phyloP scores from a whole-genome alignment of 2,113 vertebrate genomes.

The Lethenteron camtschaticum region DNA sequence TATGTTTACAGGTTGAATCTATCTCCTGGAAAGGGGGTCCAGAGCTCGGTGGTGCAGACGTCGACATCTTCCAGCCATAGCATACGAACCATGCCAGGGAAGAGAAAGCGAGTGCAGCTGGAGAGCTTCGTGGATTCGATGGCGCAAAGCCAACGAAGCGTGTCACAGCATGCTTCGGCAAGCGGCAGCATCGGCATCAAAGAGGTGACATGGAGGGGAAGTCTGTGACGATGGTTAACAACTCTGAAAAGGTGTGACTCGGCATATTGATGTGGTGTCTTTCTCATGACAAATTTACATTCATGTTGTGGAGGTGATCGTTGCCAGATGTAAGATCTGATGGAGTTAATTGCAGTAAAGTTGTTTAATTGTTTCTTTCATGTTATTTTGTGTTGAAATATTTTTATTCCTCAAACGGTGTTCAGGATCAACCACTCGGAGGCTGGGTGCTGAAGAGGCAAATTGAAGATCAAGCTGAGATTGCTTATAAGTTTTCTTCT shows the following conservation, averaged over 20 bases:
- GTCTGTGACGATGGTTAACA: slow-evolving; percentile 56
- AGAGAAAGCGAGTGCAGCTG: slow-evolving; percentile 50
- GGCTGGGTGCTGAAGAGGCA: slow-evolving; percentile 50
- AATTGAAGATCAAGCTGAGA: slow-evolving; percentile 31
- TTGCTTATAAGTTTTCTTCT: slow-evolving; percentile 52
- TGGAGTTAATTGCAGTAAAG: no score
- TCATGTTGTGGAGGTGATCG: no score
- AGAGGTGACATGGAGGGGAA: slow-evolving; percentile 69
- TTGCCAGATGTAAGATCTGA: no score
- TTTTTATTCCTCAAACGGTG: slow-evolving; percentile 7
- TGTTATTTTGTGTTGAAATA: background rate
- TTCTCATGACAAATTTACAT: no score
- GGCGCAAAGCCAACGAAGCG: slow-evolving; percentile 54
- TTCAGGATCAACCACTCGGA: slow-evolving; percentile 67
- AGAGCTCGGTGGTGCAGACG: no score
- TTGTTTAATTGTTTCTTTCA: no score
- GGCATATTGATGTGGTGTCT: no score
- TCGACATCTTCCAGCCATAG: slow-evolving; percentile 36
- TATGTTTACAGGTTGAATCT: background rate
- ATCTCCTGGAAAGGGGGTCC: background rate
- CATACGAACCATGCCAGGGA: slow-evolving; percentile 34
- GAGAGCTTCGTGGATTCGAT: slow-evolving; percentile 36
- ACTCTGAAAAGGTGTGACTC: slow-evolving; percentile 33
- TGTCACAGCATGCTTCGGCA: slow-evolving; percentile 53
- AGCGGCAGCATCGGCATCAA: slow-evolving; percentile 45